phyloP scores from a whole-genome alignment of 1,140 invertebrate species.

The Dryas iulia region DNA sequence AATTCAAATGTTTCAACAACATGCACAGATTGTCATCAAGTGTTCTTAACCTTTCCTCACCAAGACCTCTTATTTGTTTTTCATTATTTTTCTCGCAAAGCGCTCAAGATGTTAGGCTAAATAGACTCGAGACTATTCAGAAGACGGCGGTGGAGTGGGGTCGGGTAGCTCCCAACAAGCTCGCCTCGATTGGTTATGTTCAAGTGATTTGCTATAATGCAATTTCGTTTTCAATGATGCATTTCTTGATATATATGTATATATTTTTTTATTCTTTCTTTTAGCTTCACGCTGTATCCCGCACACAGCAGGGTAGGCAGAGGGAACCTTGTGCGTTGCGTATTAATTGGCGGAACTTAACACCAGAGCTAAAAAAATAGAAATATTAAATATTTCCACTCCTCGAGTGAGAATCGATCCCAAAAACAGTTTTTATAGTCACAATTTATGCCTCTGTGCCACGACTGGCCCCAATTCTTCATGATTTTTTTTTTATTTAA shows the following conservation, averaged over 20 bases:
- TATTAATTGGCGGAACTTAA: no score
- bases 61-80: neutral
- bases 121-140: constrained; percentile 1
- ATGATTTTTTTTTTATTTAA: no score
- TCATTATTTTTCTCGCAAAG: constrained; percentile 2
- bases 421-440: no score
- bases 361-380: no score
- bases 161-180: constrained; percentile 3
- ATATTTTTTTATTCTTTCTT: no score
- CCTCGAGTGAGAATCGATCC: no score
- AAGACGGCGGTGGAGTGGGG: neutral
- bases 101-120: neutral
- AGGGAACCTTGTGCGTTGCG: neutral
- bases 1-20: no score
- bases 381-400: no score
- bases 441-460: no score
- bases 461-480: no score
- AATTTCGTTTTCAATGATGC: neutral
- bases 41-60: neutral
- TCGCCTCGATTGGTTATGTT: neutral
- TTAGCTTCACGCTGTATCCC: no score
- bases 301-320: neutral
- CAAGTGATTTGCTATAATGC: neutral
- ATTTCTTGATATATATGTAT: neutral
- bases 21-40: neutral